These are phyloP conservation scores for Asteroscopus sphinx DNA, from an alignment of 2,888 invertebrate species.

Conservation along the genomic window DNA sequence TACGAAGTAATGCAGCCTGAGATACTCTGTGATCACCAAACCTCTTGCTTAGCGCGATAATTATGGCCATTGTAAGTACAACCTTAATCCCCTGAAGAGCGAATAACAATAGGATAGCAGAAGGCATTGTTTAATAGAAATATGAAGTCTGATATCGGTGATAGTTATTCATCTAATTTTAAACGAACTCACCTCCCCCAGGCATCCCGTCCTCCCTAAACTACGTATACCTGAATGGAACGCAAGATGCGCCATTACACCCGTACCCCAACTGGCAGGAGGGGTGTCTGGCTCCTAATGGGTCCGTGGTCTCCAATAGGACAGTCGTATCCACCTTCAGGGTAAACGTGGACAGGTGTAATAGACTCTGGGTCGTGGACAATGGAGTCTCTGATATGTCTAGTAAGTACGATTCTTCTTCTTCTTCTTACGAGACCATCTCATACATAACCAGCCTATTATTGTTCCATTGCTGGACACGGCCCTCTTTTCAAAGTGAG, in stretches of 20 bases:
- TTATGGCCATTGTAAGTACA: too few species aligned
- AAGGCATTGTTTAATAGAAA: too few species aligned
- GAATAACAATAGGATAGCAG: too few species aligned
- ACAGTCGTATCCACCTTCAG: conserved; percentile 93
- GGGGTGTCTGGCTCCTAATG: conserved; percentile 91
- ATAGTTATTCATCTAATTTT: neutral
- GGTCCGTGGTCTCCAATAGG: conserved; percentile 79
- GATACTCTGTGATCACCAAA: too few species aligned
- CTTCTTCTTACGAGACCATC: too few species aligned
- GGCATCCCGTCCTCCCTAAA: conserved; percentile 77
- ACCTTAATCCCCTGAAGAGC: too few species aligned
- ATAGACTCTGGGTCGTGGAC: conserved; percentile 94
- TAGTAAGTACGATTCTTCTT: conserved; percentile 72
- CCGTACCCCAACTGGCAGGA: conserved; percentile 94
- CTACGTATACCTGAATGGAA: conserved; percentile 88
- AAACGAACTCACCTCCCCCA: conserved; percentile 33
- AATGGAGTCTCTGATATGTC: conserved; percentile 93
- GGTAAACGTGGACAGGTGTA: conserved; percentile 92
- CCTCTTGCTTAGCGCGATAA: too few species aligned
- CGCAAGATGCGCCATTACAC: conserved; percentile 91
- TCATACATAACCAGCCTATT: too few species aligned
- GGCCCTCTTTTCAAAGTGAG: too few species aligned
- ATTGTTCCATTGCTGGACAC: too few species aligned
- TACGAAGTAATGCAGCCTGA: too few species aligned
- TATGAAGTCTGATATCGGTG: too few species aligned